These are phyloP conservation scores for Ctena decussata DNA, from an alignment of 2,888 invertebrate genomes.

Conservation along the genomic window DNA sequence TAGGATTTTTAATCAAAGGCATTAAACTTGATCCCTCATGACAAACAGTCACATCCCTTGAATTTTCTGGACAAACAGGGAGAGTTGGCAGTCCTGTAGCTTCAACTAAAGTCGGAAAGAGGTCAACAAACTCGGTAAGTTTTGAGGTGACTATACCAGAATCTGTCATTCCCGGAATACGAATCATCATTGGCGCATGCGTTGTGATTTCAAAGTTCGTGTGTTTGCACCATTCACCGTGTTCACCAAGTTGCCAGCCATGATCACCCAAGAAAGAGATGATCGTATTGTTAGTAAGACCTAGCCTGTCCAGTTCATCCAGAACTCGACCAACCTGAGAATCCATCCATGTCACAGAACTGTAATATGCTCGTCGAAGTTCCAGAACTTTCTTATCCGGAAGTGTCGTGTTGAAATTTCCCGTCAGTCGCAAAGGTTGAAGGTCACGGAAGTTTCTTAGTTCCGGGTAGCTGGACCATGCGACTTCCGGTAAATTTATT, in stretches of 20 bases:
- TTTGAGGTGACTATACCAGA: constrained; percentile 62
- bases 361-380: constrained; percentile 71
- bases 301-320: constrained; percentile 58
- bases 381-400: constrained; percentile 61
- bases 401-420: constrained; percentile 72
- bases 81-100: constrained; percentile 67
- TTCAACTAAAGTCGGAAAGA: constrained; percentile 76
- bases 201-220: constrained; percentile 78
- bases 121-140: constrained; percentile 74
- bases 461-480: constrained; percentile 72
- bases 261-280: constrained; percentile 75
- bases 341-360: constrained; percentile 67
- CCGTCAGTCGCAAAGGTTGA: constrained; percentile 56
- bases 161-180: constrained; percentile 75
- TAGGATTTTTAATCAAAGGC: constrained; percentile 60
- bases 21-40: constrained; percentile 72
- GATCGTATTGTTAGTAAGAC: constrained; percentile 68
- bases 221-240: constrained; percentile 76
- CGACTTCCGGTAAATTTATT: constrained; percentile 69
- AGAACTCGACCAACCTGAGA: constrained; percentile 63
- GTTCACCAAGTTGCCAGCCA: constrained; percentile 79
- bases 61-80: constrained; percentile 64
- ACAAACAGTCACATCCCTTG: constrained; percentile 55
- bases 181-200: constrained; percentile 76
- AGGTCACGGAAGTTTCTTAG: constrained; percentile 69